Evolutionary conservation across 2,797 vertebrate genomes (phyloP).

Genomic region (Acanthiza pusilla): DNA sequence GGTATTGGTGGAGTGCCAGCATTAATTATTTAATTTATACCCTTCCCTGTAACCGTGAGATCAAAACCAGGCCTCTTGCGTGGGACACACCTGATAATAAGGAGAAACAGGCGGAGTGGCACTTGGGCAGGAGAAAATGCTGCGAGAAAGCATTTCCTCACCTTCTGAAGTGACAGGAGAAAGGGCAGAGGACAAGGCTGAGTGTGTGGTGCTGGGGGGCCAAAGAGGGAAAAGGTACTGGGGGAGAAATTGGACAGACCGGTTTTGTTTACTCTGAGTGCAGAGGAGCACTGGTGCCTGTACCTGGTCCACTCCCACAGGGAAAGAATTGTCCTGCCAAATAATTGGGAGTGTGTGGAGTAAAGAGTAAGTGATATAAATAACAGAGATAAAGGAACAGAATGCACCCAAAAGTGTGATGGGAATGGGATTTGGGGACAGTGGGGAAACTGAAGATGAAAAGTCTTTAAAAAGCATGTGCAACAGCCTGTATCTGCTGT

Average conservation of each 20-base stretch:
- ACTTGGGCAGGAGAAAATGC: neutral
- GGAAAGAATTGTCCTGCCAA: neutral
- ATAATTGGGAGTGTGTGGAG: neutral
- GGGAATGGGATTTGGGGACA: neutral
- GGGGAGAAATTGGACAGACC: neutral
- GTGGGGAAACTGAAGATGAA: accelerated
- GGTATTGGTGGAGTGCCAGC: neutral
- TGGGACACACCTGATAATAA: neutral
- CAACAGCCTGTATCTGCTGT: neutral
- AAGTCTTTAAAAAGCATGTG: neutral
- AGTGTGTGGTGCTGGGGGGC: accelerated
- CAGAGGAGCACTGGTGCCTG: neutral
- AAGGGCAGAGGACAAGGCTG: neutral
- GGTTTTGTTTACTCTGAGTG: neutral
- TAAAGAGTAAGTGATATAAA: neutral
- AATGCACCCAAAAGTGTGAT: neutral
- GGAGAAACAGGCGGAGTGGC: neutral
- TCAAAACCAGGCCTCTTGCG: neutral
- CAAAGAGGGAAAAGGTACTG: neutral
- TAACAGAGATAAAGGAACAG: neutral
- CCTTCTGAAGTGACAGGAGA: neutral
- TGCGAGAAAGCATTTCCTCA: neutral
- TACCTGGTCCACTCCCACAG: accelerated
- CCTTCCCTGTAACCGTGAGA: neutral
- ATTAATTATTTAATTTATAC: neutral